Percentiles rank a stretch among this genome's conserved stretches.
Evolutionary conservation across 2,113 vertebrate genomes (phyloP).

Genomic region (Tyto alba): DNA sequence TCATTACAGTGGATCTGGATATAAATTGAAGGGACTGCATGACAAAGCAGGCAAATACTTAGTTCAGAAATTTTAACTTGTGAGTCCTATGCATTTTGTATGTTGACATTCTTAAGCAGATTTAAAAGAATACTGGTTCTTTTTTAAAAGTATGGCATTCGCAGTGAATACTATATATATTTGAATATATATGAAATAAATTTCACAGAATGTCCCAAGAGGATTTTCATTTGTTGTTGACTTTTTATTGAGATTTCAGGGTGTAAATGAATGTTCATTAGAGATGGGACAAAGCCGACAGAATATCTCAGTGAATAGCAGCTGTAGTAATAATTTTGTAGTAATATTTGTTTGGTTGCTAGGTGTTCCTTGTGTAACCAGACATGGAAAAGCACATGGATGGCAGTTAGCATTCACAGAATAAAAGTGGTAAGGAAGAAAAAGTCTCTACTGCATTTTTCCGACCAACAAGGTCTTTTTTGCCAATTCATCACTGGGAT

Average conservation of each 20-base stretch:
- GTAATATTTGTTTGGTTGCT: neutral
- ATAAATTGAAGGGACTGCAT: neutral
- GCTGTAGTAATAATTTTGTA: neutral
- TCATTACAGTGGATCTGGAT: neutral
- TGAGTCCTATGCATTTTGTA: neutral
- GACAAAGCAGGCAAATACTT: accelerated
- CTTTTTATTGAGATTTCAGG: neutral
- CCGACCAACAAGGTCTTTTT: neutral
- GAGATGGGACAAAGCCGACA: neutral
- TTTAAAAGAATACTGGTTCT: neutral
- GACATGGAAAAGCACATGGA: neutral
- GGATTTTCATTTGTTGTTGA: neutral
- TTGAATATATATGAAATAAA: neutral
- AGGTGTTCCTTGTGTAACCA: neutral
- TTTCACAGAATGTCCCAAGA: neutral
- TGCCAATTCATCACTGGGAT: neutral
- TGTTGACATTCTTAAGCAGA: neutral
- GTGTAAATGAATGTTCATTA: neutral
- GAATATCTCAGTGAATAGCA: neutral
- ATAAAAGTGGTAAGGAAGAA: neutral
- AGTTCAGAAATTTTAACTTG: neutral
- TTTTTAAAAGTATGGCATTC: neutral
- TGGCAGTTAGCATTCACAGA: accelerated
- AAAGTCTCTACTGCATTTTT: neutral
- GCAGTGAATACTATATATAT: neutral